A percentile compares a stretch with the other conserved stretches of the same genome.
Conservation (phyloP, 2,113 vertebrate genomes). For the Tenebrosternarchus preto region DNA sequence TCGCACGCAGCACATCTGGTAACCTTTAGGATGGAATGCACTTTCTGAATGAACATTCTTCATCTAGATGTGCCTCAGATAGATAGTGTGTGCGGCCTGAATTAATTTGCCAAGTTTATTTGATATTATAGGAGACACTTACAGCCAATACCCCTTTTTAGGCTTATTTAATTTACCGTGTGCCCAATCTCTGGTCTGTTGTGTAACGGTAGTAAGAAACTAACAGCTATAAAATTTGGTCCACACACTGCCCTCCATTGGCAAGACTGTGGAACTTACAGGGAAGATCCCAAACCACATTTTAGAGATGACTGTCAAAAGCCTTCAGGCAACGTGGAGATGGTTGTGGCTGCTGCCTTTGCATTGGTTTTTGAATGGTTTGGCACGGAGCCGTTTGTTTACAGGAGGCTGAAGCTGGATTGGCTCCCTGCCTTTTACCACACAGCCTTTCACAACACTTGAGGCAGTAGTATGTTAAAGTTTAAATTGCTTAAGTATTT, state of each 20-base stretch:
- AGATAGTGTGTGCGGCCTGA: background rate
- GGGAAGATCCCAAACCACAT: background rate
- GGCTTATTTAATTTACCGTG: background rate
- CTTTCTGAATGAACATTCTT: background rate
- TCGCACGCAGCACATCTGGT: background rate
- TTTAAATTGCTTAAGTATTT: constrained; percentile 12
- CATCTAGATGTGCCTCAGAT: background rate
- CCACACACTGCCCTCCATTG: constrained; percentile 15
- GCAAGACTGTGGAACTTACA: constrained; percentile 6
- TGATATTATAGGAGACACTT: background rate
- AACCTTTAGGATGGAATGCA: background rate
- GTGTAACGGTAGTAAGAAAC: background rate
- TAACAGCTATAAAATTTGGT: background rate
- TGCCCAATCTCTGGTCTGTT: too few relatives aligned
- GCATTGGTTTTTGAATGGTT: constrained; percentile 10
- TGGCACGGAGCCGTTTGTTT: background rate
- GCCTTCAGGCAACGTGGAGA: background rate
- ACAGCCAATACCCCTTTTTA: background rate
- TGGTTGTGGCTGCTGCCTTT: background rate
- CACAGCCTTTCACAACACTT: background rate
- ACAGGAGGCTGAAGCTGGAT: background rate
- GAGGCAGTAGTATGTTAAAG: constrained; percentile 19
- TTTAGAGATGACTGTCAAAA: background rate
- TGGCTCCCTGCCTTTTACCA: background rate
- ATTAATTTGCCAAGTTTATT: constrained; percentile 5